Conservation (phyloP, 2,888 invertebrate genomes). For the Trissolcus brochymenae region DNA sequence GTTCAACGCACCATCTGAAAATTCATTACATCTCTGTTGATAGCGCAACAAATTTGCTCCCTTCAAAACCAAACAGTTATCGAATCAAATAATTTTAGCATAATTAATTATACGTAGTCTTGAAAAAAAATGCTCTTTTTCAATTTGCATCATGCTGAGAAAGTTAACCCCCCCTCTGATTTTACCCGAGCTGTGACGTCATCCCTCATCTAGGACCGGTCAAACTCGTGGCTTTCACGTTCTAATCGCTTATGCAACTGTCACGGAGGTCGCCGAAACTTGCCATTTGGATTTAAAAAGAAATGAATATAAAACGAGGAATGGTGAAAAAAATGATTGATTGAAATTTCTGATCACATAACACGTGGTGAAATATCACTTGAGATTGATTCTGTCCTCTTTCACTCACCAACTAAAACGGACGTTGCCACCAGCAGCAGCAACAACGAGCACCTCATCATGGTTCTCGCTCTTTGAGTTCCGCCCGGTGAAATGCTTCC, state of each 20-base stretch:
- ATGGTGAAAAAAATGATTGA: background rate
- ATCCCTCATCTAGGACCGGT: constrained; percentile 70
- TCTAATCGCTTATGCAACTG: constrained; percentile 76
- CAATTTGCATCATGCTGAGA: constrained; percentile 70
- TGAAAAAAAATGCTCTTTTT: constrained; percentile 35
- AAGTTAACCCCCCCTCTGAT: constrained; percentile 69
- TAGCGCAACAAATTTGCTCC: constrained; percentile 18
- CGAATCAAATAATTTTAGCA: too few relatives aligned
- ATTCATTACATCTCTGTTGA: constrained; percentile 11
- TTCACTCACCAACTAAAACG: constrained; percentile 69
- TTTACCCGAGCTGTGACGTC: constrained; percentile 71
- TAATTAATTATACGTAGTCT: too few relatives aligned
- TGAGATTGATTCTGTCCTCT: background rate
- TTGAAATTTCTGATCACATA: background rate
- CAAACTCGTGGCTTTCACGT: constrained; percentile 72
- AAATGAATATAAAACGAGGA: background rate
- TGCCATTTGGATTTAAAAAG: constrained; percentile 20
- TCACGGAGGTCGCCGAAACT: constrained; percentile 58
- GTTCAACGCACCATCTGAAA: constrained; percentile 77
- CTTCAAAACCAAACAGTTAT: too few relatives aligned
- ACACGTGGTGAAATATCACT: constrained; percentile 13
- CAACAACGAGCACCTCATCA: constrained; percentile 72
- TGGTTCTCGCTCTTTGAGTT: constrained; percentile 52
- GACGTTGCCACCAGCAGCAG: constrained; percentile 68
- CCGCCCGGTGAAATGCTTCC: constrained; percentile 14